Base-by-base conservation (phyloP, 2,113 vertebrate genomes). In the Uropsilus gracilis region DNA sequence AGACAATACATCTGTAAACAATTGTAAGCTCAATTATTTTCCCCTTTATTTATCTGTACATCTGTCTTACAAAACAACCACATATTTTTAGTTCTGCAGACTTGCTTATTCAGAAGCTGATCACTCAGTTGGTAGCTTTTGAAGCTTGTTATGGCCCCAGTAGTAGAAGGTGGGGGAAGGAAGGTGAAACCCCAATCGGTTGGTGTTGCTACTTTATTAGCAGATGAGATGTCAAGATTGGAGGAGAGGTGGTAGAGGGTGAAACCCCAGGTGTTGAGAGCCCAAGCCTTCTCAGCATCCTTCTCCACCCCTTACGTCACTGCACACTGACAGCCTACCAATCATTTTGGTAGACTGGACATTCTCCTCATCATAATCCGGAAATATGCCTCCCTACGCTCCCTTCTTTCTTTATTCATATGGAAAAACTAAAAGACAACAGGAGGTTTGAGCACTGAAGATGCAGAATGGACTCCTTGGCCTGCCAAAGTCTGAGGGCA, bases 101-200 rank as follows among this genome's bases (percentile, higher is more conserved):
- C 55, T 39, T 75, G 64, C 64, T 86, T 85, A 73, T 84, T 90
- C 90, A 61, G 34, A 93, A n/a, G 72, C 42, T 81, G 61, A 76
- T 88, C 66, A 39, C 68, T 59, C 3, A 3, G 75, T 50, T 75
- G 77, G 84, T 44, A 55, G 76, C 88, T 90, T 89, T 55, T 94
- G 66, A 86, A 91, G 17, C n/a, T 92, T 71, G 34, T 88, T 48
- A 55, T 32, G 82, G 66, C 55, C 64, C 76, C 42, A 42, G 44
- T 10, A 94, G 44, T 59, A 89, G 77, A 88, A 83, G 92, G 83
- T 42, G n/a, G 63, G 39, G 64, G 78, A 94, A 92, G 97, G 30
- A 71, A 66, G 64, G 87, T 75, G 68, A 94, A 90, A 96, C 87
- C 96, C 84, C 39, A 83, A 90, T 92, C 92, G 85, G 75, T 34